Base-by-base conservation (phyloP, 1,140 invertebrate genomes). In the Druon quercuslanigerum region DNA sequence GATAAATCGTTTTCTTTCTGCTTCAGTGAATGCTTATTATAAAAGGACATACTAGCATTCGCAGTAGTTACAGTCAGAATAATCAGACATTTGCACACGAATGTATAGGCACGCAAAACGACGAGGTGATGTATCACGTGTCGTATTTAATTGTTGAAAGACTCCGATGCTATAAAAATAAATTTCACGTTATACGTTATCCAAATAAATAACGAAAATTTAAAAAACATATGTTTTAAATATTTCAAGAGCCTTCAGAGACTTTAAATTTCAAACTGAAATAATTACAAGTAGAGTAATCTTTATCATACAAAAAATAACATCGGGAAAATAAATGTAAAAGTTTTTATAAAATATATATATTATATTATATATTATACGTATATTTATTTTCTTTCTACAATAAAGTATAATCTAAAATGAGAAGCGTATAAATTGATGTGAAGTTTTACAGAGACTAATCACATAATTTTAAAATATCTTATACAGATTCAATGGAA, bases 1-100 rank as follows among this genome's bases (percentile, higher is more conserved):
- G 57, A 60, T 60, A 60, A 60, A 60, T 60, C 57, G 20, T 60
- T 60, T 60, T 60, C 57, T 60, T 60, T 60, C 25, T 60, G 57
- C 57, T 60, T 60, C 19, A 60, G 40, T 60, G 57, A 33, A 33
- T 60, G 20, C 57, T 60, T 33, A 60, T 60, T 60, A 33, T 33
- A 60, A 25, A 60, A 25, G 14, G 13, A 60, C 57, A 60, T 60
- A 40, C 57, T 60, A 16, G 57, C 33, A 60, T 60, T 60, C 33
- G 20, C 57, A 33, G 57, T 60, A 60, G 57, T 40, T 40, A 25
- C 12, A 60, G 33, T 40, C 14, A 33, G 57, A 60, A 60, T 33
- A 9, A 40, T 14, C 25, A 60, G 19, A 16, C 57, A 60, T 25
- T 13, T 60, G 20, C 25, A 60, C 25, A 60, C 5, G 11, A 57